phyloP scores from a whole-genome alignment of 2,888 invertebrate genomes.

The Seira sanloemensis region DNA sequence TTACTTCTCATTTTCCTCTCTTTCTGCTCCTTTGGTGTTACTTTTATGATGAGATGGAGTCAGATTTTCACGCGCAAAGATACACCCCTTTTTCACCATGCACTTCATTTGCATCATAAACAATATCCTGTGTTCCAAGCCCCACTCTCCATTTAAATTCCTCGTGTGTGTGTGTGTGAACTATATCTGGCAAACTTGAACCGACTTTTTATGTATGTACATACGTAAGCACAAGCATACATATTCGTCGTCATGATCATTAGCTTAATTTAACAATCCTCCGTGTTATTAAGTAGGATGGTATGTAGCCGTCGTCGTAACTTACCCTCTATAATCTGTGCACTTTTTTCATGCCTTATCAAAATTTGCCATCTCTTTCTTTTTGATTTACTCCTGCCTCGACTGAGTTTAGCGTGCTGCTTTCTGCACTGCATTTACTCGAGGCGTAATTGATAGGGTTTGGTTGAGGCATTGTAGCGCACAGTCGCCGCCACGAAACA shows the following conservation, averaged over 20 bases:
- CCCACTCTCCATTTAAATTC: no score
- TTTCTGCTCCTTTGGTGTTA: constrained; percentile 20
- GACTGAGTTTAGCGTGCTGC: background rate
- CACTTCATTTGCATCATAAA: constrained; percentile 34
- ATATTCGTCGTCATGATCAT: background rate
- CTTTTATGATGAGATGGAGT: constrained; percentile 11
- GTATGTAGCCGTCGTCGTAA: constrained; percentile 12
- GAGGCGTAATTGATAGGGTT: constrained; percentile 51
- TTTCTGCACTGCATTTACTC: constrained; percentile 24
- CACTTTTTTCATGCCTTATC: constrained; percentile 22
- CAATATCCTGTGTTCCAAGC: background rate
- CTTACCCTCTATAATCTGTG: constrained; percentile 11
- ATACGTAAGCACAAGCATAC: constrained; percentile 13
- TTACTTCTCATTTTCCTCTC: constrained; percentile 2
- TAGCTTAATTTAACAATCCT: background rate
- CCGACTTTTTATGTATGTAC: no score
- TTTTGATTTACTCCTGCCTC: background rate
- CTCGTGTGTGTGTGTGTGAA: background rate
- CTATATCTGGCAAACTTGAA: no score
- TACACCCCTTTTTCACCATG: constrained; percentile 9
- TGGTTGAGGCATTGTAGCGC: constrained; percentile 33
- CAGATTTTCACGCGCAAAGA: constrained; percentile 41
- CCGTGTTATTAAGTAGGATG: constrained; percentile 9
- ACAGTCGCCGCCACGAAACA: constrained; percentile 36
- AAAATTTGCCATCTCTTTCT: constrained; percentile 27